Evolutionary conservation across 1,140 invertebrate species (phyloP), one percentile per base, ranked within the genome.

Genomic region (Scylla paramamosain): DNA sequence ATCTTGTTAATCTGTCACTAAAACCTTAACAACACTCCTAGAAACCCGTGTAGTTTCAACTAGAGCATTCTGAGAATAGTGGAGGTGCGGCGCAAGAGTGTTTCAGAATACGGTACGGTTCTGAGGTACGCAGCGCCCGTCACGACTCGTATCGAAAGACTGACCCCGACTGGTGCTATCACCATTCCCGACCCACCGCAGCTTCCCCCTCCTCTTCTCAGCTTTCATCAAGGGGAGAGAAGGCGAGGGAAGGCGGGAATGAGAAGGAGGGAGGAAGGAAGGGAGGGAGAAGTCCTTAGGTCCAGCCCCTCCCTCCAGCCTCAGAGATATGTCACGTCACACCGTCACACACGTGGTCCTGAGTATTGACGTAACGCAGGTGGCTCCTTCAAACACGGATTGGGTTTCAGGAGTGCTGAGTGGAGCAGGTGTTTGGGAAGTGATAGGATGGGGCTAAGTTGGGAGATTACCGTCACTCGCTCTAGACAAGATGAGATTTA

Each of bases 181-280:
- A 29, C 83, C 25, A 84, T 12, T 84, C 83, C 31, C 10, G n/a
- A 29, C 83, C 83, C 83, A 10, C 28, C 83, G 16, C n/a, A 10
- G 16, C 83, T 84, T 28, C 31, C 10, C 10, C 83, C 25, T 84
- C 28, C n/a, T 84, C 83, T 28, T 32, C 16, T 84, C 83, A 32
- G 31, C 4, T 16, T 28, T 84, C 31, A 84, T 32, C 10, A 84
- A 32, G 39, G 32, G 45, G 87, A n/a, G 45, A 89, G 87, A 89
- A 8, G 25, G 87, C 4, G 86, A 88, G 86, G 29, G n/a, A 88
- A 32, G 31, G 86, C 16, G 77, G 32, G 86, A 39, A 32, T 29
- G 86, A 39, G 86, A 88, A 45, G n/a, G 88, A 90, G 88, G 20
- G 39, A 59, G 52, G 52, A 59, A 4, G 52, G 52, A 12, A 90